These are phyloP conservation scores for Cathartes aura DNA, from an alignment of 2,113 vertebrate species.

Conservation along the genomic window DNA sequence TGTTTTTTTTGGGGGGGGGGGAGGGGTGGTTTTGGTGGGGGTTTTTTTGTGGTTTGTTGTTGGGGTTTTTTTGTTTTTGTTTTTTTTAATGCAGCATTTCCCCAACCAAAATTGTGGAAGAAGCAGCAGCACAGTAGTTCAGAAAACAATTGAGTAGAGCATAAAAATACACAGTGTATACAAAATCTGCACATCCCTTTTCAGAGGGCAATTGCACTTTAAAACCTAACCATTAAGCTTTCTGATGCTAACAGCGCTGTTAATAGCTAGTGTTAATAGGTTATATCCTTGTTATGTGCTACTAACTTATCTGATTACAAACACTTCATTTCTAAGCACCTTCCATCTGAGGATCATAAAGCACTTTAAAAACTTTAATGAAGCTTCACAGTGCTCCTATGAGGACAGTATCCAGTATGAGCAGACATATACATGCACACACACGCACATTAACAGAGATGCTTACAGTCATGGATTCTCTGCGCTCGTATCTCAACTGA, in stretches of 20 bases:
- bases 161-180: not conserved
- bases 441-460: not conserved
- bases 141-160: not conserved
- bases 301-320: conserved; percentile 16
- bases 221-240: not conserved
- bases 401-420: not conserved
- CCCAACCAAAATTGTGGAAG: not conserved
- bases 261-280: not conserved
- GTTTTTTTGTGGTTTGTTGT: not conserved
- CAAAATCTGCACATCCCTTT: not conserved
- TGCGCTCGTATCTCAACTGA: not conserved
- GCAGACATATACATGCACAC: not conserved
- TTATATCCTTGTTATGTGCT: conserved; percentile 1
- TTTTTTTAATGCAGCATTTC: not conserved
- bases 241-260: not conserved
- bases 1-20: too few relatives aligned
- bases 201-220: not conserved
- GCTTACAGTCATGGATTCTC: not conserved
- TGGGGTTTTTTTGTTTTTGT: not conserved
- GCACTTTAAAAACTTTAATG: conserved; percentile 13
- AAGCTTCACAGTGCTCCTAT: conserved; percentile 28
- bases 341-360: conserved; percentile 21
- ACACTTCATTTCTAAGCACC: conserved; percentile 16
- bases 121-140: not conserved
- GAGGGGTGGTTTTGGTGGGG: too few relatives aligned